Base-by-base conservation (phyloP, 1,140 invertebrate species). In the Achroia grisella region DNA sequence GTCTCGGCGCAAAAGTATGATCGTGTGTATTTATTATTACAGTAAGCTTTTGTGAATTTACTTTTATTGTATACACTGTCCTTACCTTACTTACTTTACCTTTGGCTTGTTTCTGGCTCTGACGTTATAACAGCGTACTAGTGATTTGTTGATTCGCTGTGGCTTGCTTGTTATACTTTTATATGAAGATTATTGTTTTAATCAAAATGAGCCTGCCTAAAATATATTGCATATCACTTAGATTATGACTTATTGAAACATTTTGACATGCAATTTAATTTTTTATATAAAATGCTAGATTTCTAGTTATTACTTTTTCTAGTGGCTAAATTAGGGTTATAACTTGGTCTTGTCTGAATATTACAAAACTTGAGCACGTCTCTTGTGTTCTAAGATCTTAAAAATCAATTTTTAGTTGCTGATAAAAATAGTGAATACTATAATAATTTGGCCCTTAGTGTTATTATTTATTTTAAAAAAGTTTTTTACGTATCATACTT, bases 221-320 rank as follows among this genome's bases (percentile, higher is more conserved):
- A 57, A 50, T 74, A 68, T 77, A 75, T 78, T 78, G 77, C 77
- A 81, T 81, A 81, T 81, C 77, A 81, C 53, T 71, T 77, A 74
- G 71, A 60, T 71, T 73, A 59, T 72, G 53, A 66, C 48, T 49
- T 53, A 49, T 45, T 56, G 45, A 50, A 40, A 10, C 35, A 44
- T 64, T 52, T 50, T 32, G 39, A 58, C 49, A 15, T 33, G 50
- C 43, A 32, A 52, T 55, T 30, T 54, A 37, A 45, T 66, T 52
- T 48, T 44, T 53, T 59, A 23, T 52, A 39, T 49, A 17, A 59
- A 67, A 64, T 56, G 67, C 67, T 71, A 71, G 67, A 56, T n/a
- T 12, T 48, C 39, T 53, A 66, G 52, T 45, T 6, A 34, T 55
- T 56, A 41, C 40, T 45, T 44, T 50, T 47, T 34, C 29, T 55